Conservation (phyloP, 1,140 invertebrate genomes). For the Caenorhabditis latens region DNA sequence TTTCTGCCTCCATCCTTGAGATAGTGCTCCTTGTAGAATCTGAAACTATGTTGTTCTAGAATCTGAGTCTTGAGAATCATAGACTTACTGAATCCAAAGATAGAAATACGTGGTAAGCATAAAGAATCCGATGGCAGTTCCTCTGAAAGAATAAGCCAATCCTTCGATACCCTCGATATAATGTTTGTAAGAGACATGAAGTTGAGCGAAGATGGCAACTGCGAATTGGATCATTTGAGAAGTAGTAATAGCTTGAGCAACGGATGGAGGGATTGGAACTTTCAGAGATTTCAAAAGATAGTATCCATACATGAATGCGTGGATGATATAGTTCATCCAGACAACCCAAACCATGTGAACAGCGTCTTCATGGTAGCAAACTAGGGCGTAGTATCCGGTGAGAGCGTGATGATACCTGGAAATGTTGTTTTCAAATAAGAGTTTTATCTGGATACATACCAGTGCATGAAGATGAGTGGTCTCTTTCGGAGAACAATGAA, state of each 20-base stretch:
- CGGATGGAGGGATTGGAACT: constrained; percentile 79
- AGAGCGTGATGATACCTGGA: constrained; percentile 81
- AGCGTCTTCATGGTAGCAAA: constrained; percentile 80
- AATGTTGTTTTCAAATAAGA: constrained; percentile 90
- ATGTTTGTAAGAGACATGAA: constrained; percentile 67
- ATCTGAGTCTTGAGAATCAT: neutral
- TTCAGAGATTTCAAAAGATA: constrained; percentile 80
- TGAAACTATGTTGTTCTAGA: neutral
- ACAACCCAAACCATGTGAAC: constrained; percentile 80
- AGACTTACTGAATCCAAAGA: constrained; percentile 72
- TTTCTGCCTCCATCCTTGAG: constrained; percentile 74
- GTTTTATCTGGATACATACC: constrained; percentile 87
- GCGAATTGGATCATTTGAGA: constrained; percentile 79
- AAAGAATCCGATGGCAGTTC: constrained; percentile 72
- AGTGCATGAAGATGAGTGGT: constrained; percentile 96
- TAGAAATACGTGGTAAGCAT: constrained; percentile 76
- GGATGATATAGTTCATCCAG: constrained; percentile 81
- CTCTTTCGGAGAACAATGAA: constrained; percentile 89
- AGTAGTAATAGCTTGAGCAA: constrained; percentile 80
- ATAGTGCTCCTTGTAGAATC: constrained; percentile 75
- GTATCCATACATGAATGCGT: constrained; percentile 80
- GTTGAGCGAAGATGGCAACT: constrained; percentile 73
- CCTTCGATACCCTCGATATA: constrained; percentile 61
- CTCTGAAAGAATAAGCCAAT: constrained; percentile 70
- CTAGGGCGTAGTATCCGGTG: constrained; percentile 81